These are phyloP conservation scores for Drosophila suzukii DNA, from an alignment of 1,140 invertebrate genomes.

Conservation along the genomic window DNA sequence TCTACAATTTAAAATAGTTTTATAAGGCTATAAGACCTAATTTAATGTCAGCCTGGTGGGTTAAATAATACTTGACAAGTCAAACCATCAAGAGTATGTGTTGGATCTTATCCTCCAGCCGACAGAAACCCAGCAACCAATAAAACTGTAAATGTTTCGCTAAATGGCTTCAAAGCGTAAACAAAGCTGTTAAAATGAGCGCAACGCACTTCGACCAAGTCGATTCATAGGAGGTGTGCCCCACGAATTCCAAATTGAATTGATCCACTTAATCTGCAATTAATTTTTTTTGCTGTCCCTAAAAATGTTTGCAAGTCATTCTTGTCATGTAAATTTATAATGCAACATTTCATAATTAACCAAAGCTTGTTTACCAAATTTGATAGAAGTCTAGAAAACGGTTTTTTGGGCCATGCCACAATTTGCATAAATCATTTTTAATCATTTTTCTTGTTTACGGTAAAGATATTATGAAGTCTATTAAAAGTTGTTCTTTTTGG, in stretches of 20 bases:
- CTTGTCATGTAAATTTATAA: slow-evolving; percentile 64
- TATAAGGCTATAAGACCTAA: background rate
- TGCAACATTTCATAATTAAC: slow-evolving; percentile 28
- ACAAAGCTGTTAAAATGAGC: slow-evolving; percentile 39
- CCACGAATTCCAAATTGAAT: slow-evolving; percentile 54
- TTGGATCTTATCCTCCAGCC: slow-evolving; percentile 23
- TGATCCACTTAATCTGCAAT: slow-evolving; percentile 54
- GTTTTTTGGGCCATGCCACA: slow-evolving; percentile 2
- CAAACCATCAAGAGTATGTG: slow-evolving; percentile 21
- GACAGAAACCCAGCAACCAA: slow-evolving; percentile 10
- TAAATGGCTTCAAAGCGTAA: slow-evolving; percentile 45
- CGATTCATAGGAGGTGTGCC: slow-evolving; percentile 12
- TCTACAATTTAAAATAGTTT: background rate
- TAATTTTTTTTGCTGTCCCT: slow-evolving; percentile 24
- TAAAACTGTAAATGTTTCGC: slow-evolving; percentile 64
- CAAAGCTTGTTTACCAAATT: slow-evolving; percentile 16
- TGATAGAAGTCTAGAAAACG: slow-evolving; percentile 25
- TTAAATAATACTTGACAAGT: background rate
- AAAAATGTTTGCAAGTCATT: slow-evolving; percentile 7
- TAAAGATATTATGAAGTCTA: slow-evolving; percentile 36
- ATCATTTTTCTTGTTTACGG: slow-evolving; percentile 22
- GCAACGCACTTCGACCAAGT: background rate
- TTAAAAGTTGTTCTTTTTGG: background rate
- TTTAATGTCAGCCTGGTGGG: background rate
- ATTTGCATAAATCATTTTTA: slow-evolving; percentile 65